A percentile compares a stretch with the other conserved stretches of the same genome.
These are phyloP conservation scores for Dreissena rostriformis DNA, from an alignment of 1,140 invertebrate genomes.

Conservation along the genomic window DNA sequence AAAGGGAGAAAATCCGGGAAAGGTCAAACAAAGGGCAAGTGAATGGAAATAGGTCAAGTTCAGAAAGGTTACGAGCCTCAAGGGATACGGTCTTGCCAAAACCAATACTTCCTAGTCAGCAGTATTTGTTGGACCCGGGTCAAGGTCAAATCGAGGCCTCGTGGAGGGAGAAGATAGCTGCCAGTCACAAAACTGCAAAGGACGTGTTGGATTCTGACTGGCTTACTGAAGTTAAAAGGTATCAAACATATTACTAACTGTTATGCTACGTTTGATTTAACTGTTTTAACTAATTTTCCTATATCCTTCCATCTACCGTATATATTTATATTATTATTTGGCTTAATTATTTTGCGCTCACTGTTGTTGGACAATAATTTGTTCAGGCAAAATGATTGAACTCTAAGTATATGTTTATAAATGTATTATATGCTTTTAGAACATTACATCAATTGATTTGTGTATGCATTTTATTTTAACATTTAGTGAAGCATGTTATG, in stretches of 20 bases:
- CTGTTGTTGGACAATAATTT: too few relatives aligned
- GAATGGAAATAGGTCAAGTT: neutral
- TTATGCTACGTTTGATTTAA: too few relatives aligned
- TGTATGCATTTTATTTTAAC: too few relatives aligned
- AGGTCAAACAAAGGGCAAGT: slow-evolving; percentile 13
- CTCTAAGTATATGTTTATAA: too few relatives aligned
- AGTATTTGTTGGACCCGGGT: slow-evolving; percentile 36
- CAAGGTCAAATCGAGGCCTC: slow-evolving; percentile 2
- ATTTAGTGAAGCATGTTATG: too few relatives aligned
- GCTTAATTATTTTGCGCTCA: too few relatives aligned
- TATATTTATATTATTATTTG: too few relatives aligned
- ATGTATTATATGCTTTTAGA: too few relatives aligned
- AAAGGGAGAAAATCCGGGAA: neutral
- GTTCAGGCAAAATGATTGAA: too few relatives aligned
- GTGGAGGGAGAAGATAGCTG: slow-evolving; percentile 4
- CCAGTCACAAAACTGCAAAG: slow-evolving; percentile 34
- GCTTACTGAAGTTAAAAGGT: slow-evolving; percentile 55
- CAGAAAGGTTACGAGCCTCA: neutral
- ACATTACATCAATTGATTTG: too few relatives aligned
- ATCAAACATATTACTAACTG: neutral
- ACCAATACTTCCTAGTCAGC: slow-evolving; percentile 53
- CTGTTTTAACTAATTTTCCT: too few relatives aligned
- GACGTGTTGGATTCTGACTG: slow-evolving; percentile 45
- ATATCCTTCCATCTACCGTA: too few relatives aligned
- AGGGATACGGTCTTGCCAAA: slow-evolving; percentile 53